Evolutionary conservation across 92 coral and sea anemone genomes (phyloP), one percentile per base, ranked within the genome.

Genomic region (Parazoanthus atlanticus): DNA sequence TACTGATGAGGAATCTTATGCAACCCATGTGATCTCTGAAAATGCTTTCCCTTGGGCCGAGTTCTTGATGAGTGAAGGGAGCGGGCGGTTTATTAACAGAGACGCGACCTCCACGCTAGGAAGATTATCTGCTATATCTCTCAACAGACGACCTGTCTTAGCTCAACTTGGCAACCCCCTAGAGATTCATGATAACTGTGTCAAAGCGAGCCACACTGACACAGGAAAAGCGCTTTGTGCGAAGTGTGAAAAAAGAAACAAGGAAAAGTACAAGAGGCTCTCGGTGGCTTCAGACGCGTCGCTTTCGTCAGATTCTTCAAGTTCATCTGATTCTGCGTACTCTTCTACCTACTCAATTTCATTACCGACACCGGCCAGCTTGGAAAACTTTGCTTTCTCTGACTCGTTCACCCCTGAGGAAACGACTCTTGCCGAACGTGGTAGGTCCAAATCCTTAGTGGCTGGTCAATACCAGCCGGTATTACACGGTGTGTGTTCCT

Each of bases 261-360:
- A 26, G 26, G 86, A 83, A 25, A 43, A 43, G 0, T 31, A 3
- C 40, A 84, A 95, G 69, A 85, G 98, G 17, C 90, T 65, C 9
- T 97, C 99, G 33, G 84, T 92, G 76, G 90, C 95, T 70, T 97
- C 99, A 10, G 78, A 91, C 72, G 85, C 94, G 58, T 97, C 99
- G 12, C 69, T 86, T 8, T 95, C 98, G 8, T 97, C 99, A 23
- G 95, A 90, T 88, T 91, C 98, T 1, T 94, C 97, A 21, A 91
- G 95, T 34, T 89, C 96, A 4, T 86, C 97, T 1, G 94, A 95
- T 81, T 95, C 98, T 11, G 98, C 96, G 1, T 95, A 95, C 34
- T 81, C 78, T 25, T 91, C 93, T 25, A 79, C 81, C 25, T 85
- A 89, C 46, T 91, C 93, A 8, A 74, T 19, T 70, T 70, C 66